Conservation (phyloP, 2,888 invertebrate species). For the Drosophila cracens region DNA sequence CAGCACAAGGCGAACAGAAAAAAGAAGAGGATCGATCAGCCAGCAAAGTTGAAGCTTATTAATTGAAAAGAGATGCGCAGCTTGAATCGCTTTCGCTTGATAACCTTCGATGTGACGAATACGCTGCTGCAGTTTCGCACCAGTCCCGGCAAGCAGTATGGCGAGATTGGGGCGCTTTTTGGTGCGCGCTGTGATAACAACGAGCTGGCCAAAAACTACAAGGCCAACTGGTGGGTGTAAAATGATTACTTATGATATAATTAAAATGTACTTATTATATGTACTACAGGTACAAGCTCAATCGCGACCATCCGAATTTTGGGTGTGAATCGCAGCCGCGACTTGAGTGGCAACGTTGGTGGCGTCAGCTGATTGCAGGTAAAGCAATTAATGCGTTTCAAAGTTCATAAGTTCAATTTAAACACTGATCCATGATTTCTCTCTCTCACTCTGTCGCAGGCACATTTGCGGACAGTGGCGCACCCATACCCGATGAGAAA, state of each 20-base stretch:
- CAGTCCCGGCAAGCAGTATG: slow-evolving; percentile 91
- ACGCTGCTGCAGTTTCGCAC: slow-evolving; percentile 91
- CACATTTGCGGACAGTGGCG: slow-evolving; percentile 83
- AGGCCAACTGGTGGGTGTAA: slow-evolving; percentile 86
- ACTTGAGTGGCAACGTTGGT: slow-evolving; percentile 93
- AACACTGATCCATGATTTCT: neutral
- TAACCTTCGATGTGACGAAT: slow-evolving; percentile 96
- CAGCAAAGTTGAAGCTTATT: slow-evolving; percentile 8
- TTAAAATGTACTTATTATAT: neutral
- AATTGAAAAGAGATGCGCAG: slow-evolving; percentile 67
- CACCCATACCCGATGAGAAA: slow-evolving; percentile 83
- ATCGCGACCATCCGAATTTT: slow-evolving; percentile 91
- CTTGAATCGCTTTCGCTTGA: slow-evolving; percentile 85
- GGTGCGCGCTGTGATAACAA: slow-evolving; percentile 88
- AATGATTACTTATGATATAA: neutral
- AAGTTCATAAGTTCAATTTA: slow-evolving; percentile 33
- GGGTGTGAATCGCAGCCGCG: slow-evolving; percentile 87
- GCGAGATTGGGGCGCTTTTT: slow-evolving; percentile 88
- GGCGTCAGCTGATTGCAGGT: slow-evolving; percentile 87
- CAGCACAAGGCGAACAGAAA: slow-evolving; percentile 22
- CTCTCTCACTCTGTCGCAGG: slow-evolving; percentile 51
- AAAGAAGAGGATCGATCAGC: neutral
- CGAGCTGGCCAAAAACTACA: slow-evolving; percentile 88
- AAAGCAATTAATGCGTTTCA: slow-evolving; percentile 42
- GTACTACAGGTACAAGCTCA: slow-evolving; percentile 85